phyloP scores from a whole-genome alignment of 1,140 invertebrate species.

The Temnothorax curvispinosus region DNA sequence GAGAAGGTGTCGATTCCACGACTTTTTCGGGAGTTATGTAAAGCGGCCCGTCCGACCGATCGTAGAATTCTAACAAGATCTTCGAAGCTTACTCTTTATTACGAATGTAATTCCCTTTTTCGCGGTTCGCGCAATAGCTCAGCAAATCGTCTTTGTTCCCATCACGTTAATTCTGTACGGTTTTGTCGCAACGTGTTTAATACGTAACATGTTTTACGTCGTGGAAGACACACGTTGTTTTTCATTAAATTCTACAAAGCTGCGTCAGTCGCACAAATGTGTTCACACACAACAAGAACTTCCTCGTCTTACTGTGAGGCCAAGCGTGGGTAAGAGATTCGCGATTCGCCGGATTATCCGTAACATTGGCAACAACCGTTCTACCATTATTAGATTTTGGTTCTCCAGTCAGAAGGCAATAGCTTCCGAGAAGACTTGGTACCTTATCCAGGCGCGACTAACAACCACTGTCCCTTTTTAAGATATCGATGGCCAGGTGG shows the following conservation, averaged over 20 bases:
- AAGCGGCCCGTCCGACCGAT: slow-evolving; percentile 24
- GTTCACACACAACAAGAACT: background rate
- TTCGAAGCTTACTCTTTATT: background rate
- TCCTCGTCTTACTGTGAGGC: background rate
- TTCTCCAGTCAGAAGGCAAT: slow-evolving; percentile 65
- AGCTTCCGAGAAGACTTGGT: slow-evolving; percentile 67
- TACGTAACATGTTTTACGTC: background rate
- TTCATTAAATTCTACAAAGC: background rate
- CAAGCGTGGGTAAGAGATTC: background rate
- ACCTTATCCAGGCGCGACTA: slow-evolving; percentile 31
- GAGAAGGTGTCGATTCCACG: slow-evolving; percentile 70
- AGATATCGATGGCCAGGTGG: slow-evolving; percentile 67
- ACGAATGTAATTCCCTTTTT: background rate
- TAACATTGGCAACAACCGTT: slow-evolving; percentile 11
- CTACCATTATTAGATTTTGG: slow-evolving; percentile 32
- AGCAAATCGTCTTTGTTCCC: background rate
- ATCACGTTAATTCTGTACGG: background rate
- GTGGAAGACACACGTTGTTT: background rate
- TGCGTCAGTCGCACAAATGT: slow-evolving; percentile 15
- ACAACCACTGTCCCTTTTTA: slow-evolving; percentile 44
- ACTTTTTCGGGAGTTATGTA: slow-evolving; percentile 57
- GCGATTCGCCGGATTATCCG: slow-evolving; percentile 63
- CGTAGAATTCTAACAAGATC: slow-evolving; percentile 40
- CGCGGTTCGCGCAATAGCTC: background rate
- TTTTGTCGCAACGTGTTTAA: background rate